Evolutionary conservation across 2,113 vertebrate genomes (phyloP), one percentile per base, ranked within the genome.

Genomic region (Catagonus wagneri): DNA sequence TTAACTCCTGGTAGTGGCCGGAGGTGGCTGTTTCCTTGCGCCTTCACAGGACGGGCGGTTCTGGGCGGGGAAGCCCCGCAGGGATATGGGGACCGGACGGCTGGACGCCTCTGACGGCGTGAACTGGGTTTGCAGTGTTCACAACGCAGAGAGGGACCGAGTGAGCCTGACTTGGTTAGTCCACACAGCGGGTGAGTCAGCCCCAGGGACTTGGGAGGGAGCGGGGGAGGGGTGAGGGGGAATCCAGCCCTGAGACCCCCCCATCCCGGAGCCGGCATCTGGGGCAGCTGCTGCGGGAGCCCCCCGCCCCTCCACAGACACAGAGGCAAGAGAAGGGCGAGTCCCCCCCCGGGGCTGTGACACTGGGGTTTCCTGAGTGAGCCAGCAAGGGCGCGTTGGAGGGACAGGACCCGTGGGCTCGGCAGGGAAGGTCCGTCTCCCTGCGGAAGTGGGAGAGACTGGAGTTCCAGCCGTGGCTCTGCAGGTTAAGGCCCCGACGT

Each of bases 341-440:
- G 7, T 3, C 16, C 71, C 13, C 50, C 12, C 5, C n/a, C 34
- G n/a, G n/a, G n/a, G n/a, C n/a, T n/a, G n/a, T n/a, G n/a, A n/a
- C n/a, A 44, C 0, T 6, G 16, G 14, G n/a, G 34, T 32, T 11
- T 39, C 6, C 58, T 14, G 32, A 34, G 58, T 0, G 16, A 60
- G 78, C 4, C 7, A 63, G 23, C 7, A 0, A 7, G 44, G 32
- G 16, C 61, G 20, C n/a, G 4, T 19, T 2, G 1, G 87, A 15
- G 1, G 34, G 32, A 52, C 75, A 7, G 15, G 44, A 5, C n/a
- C 2, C 7, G n/a, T n/a, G n/a, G n/a, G n/a, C n/a, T n/a, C n/a
- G n/a, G n/a, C n/a, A n/a, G n/a, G n/a, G n/a, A n/a, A n/a, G n/a
- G n/a, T n/a, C n/a, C n/a, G n/a, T n/a, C n/a, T n/a, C n/a, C n/a